A percentile compares a stretch with the other conserved stretches of the same genome.
phyloP scores from a whole-genome alignment of 2,797 vertebrate genomes.

The Pachyuromys duprasi region DNA sequence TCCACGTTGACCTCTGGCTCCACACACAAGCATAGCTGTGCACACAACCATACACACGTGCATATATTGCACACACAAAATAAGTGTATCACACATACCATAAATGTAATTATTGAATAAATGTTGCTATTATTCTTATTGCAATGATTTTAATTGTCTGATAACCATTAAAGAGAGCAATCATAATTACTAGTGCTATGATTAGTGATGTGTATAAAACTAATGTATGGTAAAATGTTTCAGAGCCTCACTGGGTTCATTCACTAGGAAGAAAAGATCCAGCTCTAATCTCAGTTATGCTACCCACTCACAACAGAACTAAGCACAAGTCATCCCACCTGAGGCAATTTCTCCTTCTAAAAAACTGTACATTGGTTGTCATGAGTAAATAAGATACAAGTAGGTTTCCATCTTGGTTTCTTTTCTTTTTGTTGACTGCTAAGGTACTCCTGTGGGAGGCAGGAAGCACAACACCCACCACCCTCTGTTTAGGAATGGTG shows the following conservation, averaged over 20 bases:
- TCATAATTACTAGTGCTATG: background rate
- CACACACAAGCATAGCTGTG: background rate
- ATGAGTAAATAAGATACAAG: constrained; percentile 50
- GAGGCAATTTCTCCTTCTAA: constrained; percentile 37
- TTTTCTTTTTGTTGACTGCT: background rate
- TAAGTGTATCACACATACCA: background rate
- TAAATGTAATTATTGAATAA: background rate
- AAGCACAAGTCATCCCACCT: background rate
- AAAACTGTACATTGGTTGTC: background rate
- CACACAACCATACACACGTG: background rate
- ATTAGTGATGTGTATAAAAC: constrained; percentile 2
- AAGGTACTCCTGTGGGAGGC: background rate
- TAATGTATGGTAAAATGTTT: background rate
- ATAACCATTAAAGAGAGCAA: constrained; percentile 31
- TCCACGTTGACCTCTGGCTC: background rate
- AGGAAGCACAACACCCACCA: background rate
- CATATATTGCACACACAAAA: background rate
- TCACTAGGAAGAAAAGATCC: background rate
- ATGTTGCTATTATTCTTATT: background rate
- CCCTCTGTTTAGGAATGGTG: background rate
- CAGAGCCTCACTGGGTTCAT: background rate
- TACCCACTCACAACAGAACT: background rate
- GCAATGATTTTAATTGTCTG: constrained; percentile 12
- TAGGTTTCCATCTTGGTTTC: background rate
- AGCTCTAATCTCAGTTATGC: background rate